A percentile compares a stretch with the other conserved stretches of the same genome.
Conservation (phyloP, 2,113 vertebrate genomes). For the Tinamus guttatus region DNA sequence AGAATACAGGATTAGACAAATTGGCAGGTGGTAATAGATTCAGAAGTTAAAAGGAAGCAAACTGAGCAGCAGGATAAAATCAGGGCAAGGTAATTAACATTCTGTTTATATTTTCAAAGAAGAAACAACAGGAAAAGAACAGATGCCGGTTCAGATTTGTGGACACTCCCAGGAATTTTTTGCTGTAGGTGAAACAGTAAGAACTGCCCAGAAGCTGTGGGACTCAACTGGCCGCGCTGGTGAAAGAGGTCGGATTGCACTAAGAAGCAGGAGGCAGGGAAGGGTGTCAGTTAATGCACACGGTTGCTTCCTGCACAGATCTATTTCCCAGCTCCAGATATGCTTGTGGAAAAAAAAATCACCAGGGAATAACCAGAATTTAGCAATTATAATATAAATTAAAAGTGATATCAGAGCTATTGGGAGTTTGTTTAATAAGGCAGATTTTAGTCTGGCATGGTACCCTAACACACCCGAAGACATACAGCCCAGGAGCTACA, state of each 20-base stretch:
- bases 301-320: background rate
- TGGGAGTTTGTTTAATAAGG: conserved; percentile 60
- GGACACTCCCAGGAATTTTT: conserved; percentile 62
- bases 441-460: conserved; percentile 54
- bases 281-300: background rate
- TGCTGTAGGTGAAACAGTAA: conserved; percentile 46
- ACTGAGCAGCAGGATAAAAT: conserved; percentile 67
- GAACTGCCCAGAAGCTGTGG: conserved; percentile 14
- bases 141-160: conserved; percentile 52
- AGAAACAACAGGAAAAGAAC: conserved; percentile 67
- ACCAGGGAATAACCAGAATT: conserved; percentile 28
- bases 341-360: background rate
- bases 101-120: conserved; percentile 70
- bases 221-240: background rate
- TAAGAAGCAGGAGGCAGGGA: background rate
- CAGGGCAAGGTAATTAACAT: conserved; percentile 68
- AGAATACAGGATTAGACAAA: conserved; percentile 68
- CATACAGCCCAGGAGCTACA: conserved; percentile 28
- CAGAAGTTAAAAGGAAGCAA: conserved; percentile 71
- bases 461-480: conserved; percentile 36
- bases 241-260: background rate
- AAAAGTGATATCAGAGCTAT: conserved; percentile 65
- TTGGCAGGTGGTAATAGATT: conserved; percentile 68
- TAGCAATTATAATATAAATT: conserved; percentile 73
- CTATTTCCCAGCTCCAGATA: conserved; percentile 38